phyloP scores from a whole-genome alignment of 2,888 invertebrate species.

The Macroteleia sp. region DNA sequence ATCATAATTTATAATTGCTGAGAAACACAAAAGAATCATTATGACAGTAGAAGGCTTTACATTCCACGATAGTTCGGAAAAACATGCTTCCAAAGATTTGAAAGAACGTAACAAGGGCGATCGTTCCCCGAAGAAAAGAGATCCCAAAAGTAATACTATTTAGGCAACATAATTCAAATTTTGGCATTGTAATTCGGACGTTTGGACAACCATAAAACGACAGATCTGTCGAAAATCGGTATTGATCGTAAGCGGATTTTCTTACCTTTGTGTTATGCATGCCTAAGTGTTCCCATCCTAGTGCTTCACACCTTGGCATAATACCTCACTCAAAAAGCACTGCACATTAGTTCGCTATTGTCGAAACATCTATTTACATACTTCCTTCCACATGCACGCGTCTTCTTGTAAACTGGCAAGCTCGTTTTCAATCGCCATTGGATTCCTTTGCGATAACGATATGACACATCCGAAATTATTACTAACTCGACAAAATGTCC shows the following conservation, averaged over 20 bases:
- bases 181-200: slow-evolving; percentile 63
- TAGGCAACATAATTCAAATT: slow-evolving; percentile 57
- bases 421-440: slow-evolving; percentile 11
- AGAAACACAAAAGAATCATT: slow-evolving; percentile 25
- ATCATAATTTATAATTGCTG: slow-evolving; percentile 17
- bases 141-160: slow-evolving; percentile 53
- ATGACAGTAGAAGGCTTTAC: slow-evolving; percentile 41
- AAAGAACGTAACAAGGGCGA: slow-evolving; percentile 61
- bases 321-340: slow-evolving; percentile 67
- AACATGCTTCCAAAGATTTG: slow-evolving; percentile 73
- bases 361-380: slow-evolving; percentile 52
- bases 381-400: slow-evolving; percentile 59
- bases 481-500: too few species aligned
- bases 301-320: slow-evolving; percentile 77
- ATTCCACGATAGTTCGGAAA: slow-evolving; percentile 50
- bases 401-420: slow-evolving; percentile 24
- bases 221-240: slow-evolving; percentile 65
- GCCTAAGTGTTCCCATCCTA: slow-evolving; percentile 68
- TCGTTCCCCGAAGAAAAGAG: slow-evolving; percentile 60
- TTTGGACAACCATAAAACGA: slow-evolving; percentile 65
- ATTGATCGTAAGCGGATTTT: slow-evolving; percentile 80
- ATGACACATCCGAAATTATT: not conserved
- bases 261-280: slow-evolving; percentile 67
- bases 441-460: slow-evolving; percentile 7
- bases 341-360: slow-evolving; percentile 68